These are phyloP conservation scores for Sigmodon hispidus DNA, from an alignment of 2,113 vertebrate species.

Conservation along the genomic window DNA sequence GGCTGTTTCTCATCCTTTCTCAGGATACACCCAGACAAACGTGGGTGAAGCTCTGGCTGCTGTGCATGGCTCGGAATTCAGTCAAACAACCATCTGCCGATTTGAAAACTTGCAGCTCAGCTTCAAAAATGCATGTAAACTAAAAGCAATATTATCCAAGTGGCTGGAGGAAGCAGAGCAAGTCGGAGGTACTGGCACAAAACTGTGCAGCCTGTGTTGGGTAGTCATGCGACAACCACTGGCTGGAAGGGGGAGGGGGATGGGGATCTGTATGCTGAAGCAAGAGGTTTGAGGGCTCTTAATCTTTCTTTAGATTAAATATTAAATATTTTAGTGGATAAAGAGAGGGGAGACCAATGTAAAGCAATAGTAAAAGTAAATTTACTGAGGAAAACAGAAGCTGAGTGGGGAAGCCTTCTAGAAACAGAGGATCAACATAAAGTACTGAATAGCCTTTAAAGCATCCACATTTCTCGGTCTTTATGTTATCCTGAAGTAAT, in stretches of 20 bases:
- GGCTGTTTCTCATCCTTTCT: neutral
- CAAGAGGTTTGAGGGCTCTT: neutral
- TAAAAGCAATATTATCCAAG: conserved; percentile 96
- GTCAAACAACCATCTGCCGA: conserved; percentile 98
- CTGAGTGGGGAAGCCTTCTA: neutral
- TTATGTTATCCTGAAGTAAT: neutral
- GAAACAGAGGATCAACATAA: neutral
- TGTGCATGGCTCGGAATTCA: conserved; percentile 98
- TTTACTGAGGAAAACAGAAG: neutral
- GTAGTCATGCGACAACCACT: neutral
- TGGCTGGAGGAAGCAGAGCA: conserved; percentile 99
- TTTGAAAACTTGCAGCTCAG: conserved; percentile 99
- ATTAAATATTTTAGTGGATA: neutral
- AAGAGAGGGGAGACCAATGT: neutral
- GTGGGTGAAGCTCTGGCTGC: conserved; percentile 97
- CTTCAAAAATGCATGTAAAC: conserved; percentile 98
- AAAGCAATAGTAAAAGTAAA: neutral
- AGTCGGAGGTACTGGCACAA: conserved; percentile 91
- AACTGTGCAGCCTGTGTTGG: neutral
- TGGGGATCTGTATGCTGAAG: fast-evolving
- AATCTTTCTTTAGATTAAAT: neutral
- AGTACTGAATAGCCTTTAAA: neutral
- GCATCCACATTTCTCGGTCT: neutral
- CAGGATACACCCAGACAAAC: conserved; percentile 99
- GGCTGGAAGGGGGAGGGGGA: neutral